Base-by-base conservation (phyloP, 2,797 vertebrate species). In the Limnodromus scolopaceus region DNA sequence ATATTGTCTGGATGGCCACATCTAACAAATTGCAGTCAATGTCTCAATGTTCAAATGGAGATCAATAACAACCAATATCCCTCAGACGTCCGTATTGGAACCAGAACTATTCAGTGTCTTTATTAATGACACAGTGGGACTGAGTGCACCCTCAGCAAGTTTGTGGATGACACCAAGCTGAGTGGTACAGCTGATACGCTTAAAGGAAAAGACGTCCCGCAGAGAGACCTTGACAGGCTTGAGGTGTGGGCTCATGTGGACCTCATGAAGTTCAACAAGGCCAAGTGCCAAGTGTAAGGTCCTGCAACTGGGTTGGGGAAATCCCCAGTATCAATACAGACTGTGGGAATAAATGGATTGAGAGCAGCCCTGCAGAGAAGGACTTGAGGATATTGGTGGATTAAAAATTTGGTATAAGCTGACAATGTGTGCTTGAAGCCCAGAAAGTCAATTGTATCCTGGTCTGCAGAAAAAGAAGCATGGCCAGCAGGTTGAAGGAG, bases 1-100 rank as follows among this genome's bases (percentile, higher is more conserved):
- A 3, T 71, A 14, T 43, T 66, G 16, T 58, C 43, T 58, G 46
- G 7, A 55, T 61, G 16, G 3, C 32, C 3, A 1, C 30, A 65
- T 70, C 32, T 43, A 54, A 38, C 6, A 71, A 61, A 45, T 39
- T 68, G 2, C 10, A 7, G 16, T n/a, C 20, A 34, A 13, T 25
- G 7, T 3, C 19, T 89, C 43, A 27, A 19, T 22, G 32, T 65
- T 43, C 46, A 53, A 64, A 57, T 32, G 22, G 34, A 39, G 9
- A 81, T 34, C 30, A 61, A 14, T 34, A 61, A 45, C 6, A 34
- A 80, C 3, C 16, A 46, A 5, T 22, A 34, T 39, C 27, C 25
- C 16, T 51, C 32, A 51, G n/a, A 18, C 7, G 4, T 39, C 9
- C 1, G 0, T 45, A 18, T 0, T 39, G 46, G 46, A 16, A 30